Conservation (phyloP, 2,888 invertebrate genomes). For the Rhagonycha fulva region DNA sequence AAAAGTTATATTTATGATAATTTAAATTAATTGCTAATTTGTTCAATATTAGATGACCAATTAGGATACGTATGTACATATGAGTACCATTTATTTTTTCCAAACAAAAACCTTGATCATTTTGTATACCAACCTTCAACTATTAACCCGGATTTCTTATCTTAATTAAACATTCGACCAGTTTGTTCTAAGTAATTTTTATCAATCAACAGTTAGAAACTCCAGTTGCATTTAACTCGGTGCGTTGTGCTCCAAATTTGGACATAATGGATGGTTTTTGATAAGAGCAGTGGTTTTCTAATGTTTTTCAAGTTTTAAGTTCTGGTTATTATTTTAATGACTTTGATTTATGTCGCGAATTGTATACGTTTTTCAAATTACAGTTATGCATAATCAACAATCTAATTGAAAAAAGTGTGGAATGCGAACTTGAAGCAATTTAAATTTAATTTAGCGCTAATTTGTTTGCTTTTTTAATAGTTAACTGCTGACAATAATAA, state of each 20-base stretch:
- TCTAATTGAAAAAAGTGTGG: background rate
- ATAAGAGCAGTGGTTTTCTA: background rate
- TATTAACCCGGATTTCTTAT: background rate
- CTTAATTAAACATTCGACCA: background rate
- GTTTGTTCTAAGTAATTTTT: background rate
- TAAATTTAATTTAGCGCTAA: background rate
- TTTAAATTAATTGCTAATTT: background rate
- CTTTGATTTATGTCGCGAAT: background rate
- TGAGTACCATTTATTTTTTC: background rate
- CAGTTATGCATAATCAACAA: background rate
- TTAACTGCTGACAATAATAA: background rate
- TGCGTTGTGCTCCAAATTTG: background rate
- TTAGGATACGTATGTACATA: background rate
- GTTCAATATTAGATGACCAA: background rate
- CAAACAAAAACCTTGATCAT: background rate
- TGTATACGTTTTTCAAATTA: background rate
- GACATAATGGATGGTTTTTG: background rate
- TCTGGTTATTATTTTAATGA: background rate
- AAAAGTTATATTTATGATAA: background rate
- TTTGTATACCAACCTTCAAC: background rate
- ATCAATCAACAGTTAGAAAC: background rate
- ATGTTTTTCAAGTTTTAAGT: background rate
- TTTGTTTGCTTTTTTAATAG: background rate
- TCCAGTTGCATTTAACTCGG: background rate
- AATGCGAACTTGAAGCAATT: background rate